phyloP scores from a whole-genome alignment of 2,888 invertebrate species.

The Vandiemenella viatica region DNA sequence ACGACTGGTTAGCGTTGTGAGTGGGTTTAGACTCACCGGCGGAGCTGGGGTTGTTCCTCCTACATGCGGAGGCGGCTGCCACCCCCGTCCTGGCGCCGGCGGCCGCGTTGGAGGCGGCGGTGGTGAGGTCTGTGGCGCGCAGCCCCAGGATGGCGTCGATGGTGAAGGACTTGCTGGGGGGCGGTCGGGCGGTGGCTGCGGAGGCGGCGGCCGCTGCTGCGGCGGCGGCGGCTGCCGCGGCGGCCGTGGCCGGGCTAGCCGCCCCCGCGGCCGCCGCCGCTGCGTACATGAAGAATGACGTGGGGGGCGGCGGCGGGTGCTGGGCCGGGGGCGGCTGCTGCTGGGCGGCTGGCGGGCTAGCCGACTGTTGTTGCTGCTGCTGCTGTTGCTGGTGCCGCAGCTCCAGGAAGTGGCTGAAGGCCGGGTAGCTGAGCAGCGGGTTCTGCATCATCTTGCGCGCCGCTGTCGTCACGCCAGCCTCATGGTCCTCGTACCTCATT shows the following conservation, averaged over 20 bases:
- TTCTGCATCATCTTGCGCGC: conserved; percentile 21
- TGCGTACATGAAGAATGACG: conserved; percentile 9
- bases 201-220: conserved; percentile 19
- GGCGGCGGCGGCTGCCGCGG: background rate
- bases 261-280: conserved; percentile 4
- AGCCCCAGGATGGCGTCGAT: conserved; percentile 77
- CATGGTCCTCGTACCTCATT: conserved; percentile 6
- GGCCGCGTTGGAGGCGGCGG: conserved; percentile 1
- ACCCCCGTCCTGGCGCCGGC: conserved; percentile 1
- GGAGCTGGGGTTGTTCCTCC: background rate
- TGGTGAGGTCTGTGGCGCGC: background rate
- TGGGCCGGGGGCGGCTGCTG: background rate
- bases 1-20: no score
- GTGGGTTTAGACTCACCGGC: background rate
- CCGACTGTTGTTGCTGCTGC: no score
- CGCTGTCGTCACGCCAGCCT: conserved; percentile 16
- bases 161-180: conserved; percentile 57
- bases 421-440: conserved; percentile 20
- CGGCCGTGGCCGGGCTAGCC: background rate
- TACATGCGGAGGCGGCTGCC: background rate
- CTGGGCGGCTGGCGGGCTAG: background rate
- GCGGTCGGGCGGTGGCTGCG: conserved; percentile 23
- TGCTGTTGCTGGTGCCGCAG: conserved; percentile 19
- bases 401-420: conserved; percentile 19
- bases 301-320: conserved; percentile 3